A percentile compares a stretch with the other conserved stretches of the same genome.
Conservation (phyloP, 2,113 vertebrate genomes). For the Phalacrocorax pelagicus region DNA sequence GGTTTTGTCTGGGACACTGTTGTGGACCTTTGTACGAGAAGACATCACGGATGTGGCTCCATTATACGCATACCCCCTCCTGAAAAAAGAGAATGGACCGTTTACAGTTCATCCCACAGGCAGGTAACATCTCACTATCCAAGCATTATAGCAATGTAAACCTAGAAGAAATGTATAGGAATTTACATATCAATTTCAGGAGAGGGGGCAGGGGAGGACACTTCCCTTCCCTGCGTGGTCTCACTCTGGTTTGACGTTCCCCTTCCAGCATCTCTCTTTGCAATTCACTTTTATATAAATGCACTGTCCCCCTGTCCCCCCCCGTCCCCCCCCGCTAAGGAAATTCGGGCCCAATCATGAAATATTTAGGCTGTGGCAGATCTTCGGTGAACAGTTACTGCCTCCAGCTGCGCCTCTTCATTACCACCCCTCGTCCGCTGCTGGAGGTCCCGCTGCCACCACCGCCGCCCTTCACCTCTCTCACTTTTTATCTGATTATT, state of each 20-base stretch:
- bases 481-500: background rate
- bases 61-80: conserved; percentile 78
- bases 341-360: background rate
- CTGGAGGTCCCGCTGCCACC: background rate
- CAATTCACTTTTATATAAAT: background rate
- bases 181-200: background rate
- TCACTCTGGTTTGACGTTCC: background rate
- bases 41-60: conserved; percentile 80
- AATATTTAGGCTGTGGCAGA: background rate
- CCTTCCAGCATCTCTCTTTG: background rate
- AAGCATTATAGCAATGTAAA: background rate
- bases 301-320: fast-evolving
- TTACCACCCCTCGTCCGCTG: background rate
- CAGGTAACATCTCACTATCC: background rate
- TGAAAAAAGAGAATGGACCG: conserved; percentile 57
- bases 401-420: background rate
- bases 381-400: background rate
- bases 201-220: background rate
- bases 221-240: background rate
- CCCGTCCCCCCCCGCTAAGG: no score
- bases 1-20: conserved; percentile 66
- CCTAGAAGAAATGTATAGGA: background rate
- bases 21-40: conserved; percentile 75
- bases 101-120: background rate
- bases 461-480: fast-evolving